Conservation (phyloP, 2,113 vertebrate genomes). For the Trichechus manatus region DNA sequence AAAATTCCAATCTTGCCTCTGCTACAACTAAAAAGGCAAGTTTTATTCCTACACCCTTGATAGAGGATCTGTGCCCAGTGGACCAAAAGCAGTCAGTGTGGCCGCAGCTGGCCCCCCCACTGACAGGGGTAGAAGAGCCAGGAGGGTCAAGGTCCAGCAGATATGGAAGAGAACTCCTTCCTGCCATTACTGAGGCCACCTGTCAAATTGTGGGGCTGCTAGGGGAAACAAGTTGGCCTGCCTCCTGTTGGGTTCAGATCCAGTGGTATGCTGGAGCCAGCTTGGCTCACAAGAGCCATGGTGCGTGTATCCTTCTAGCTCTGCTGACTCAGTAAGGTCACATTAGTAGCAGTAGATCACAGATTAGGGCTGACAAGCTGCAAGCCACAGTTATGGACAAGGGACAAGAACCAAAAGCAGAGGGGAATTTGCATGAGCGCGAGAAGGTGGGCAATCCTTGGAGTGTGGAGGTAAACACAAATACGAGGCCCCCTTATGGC, state of each 20-base stretch:
- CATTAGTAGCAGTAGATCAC: not conserved
- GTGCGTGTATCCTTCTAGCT: not conserved
- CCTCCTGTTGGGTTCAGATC: not conserved
- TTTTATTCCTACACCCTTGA: not conserved
- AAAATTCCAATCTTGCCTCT: constrained; percentile 23
- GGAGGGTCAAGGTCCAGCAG: not conserved
- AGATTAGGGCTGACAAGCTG: not conserved
- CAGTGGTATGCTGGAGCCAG: not conserved
- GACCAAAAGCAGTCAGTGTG: not conserved
- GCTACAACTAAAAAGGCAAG: not conserved
- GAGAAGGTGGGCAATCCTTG: not conserved
- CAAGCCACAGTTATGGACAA: not conserved
- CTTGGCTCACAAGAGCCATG: not conserved
- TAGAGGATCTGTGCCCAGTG: not conserved
- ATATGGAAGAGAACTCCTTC: not conserved
- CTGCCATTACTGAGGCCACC: not conserved
- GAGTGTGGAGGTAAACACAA: not conserved
- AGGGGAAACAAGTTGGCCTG: not conserved
- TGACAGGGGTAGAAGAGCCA: not conserved
- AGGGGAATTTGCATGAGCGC: not conserved
- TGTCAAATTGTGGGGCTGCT: not conserved
- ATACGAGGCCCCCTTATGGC: not conserved
- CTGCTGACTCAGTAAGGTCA: not conserved
- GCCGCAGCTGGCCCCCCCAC: not conserved
- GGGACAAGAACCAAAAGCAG: not conserved